Evolutionary conservation across 2,888 invertebrate genomes (phyloP).

Genomic region (Elegia similella): DNA sequence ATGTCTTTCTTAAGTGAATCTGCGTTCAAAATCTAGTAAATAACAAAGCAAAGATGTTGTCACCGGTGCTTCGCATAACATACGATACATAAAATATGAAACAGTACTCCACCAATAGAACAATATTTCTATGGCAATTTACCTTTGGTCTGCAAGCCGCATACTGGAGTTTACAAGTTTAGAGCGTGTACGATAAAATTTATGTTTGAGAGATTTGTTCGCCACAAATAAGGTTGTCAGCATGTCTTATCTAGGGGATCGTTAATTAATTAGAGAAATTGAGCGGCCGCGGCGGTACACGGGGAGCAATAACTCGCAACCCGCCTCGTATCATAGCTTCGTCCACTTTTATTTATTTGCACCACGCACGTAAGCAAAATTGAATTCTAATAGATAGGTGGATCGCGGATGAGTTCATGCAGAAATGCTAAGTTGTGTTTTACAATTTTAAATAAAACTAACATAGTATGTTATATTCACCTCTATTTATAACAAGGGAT

Average conservation of each 20-base stretch:
- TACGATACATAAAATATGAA: conserved; percentile 39
- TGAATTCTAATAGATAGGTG: conserved; percentile 63
- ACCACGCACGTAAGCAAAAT: conserved; percentile 79
- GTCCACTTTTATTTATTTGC: conserved; percentile 75
- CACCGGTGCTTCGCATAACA: conserved; percentile 44
- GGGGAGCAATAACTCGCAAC: conserved; percentile 80
- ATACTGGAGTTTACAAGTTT: conserved; percentile 72
- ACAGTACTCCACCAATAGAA: conserved; percentile 25
- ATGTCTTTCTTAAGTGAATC: too few species aligned
- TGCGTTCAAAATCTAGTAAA: too few species aligned
- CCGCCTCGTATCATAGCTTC: conserved; percentile 78
- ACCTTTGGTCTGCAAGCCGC: conserved; percentile 51
- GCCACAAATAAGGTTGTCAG: conserved; percentile 82
- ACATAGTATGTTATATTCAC: too few species aligned
- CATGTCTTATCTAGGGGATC: conserved; percentile 78
- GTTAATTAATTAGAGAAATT: conserved; percentile 82
- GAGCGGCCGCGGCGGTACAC: conserved; percentile 73
- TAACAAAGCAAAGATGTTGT: conserved; percentile 36
- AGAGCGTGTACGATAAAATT: conserved; percentile 77
- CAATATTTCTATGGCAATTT: conserved; percentile 43
- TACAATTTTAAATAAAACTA: neutral
- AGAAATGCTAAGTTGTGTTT: neutral
- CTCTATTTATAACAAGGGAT: too few species aligned
- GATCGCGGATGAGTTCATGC: conserved; percentile 48
- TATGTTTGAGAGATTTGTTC: conserved; percentile 79